Base-by-base conservation (phyloP, 1,140 invertebrate genomes). In the Oreohelix idahoensis region DNA sequence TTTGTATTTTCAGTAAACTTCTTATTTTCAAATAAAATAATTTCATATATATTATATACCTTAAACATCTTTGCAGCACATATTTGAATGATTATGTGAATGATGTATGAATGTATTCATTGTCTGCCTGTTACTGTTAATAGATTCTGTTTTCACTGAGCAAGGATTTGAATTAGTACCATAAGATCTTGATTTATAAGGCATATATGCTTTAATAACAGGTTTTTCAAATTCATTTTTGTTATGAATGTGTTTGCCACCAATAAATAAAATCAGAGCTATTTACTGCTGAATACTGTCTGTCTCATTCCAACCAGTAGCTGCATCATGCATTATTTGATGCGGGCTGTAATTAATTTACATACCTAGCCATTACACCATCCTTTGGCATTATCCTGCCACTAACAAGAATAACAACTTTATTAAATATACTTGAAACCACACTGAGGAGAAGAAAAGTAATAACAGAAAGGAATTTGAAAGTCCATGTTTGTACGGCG, bases 151-250 rank as follows among this genome's bases (percentile, higher is more conserved):
- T 1, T 42, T 74, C 13, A n/a, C 8, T 42, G 51, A 38, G 78
- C 26, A 49, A 2, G n/a, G 32, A 35, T 29, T 10, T 29, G 49
- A 15, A 49, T 10, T 20, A 53, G 76, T 13, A 45, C 42, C 42
- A 15, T 17, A 35, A 42, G 42, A 42, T 35, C 1, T 45, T 29
- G n/a, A 20, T 29, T 26, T 76, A 36, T 74, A 74, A 74, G 39
- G 23, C 10, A 23, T 32, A 20, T 26, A 8, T 39, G 8, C 36
- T 39, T 74, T 45, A 20, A 2, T 11, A 26, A 36, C 38, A 71
- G 29, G 38, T 29, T 74, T 74, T 74, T 66, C n/a, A 66, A 66
- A 66, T 66, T 66, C 63, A 66, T 66, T 66, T 29, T 29, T 66
- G n/a, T 11, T 35, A 66, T 66, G 23, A 32, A 2, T 15, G 4